Evolutionary conservation across 2,888 invertebrate species (phyloP), one percentile per base, ranked within the genome.

Genomic region (Lithophane socia): DNA sequence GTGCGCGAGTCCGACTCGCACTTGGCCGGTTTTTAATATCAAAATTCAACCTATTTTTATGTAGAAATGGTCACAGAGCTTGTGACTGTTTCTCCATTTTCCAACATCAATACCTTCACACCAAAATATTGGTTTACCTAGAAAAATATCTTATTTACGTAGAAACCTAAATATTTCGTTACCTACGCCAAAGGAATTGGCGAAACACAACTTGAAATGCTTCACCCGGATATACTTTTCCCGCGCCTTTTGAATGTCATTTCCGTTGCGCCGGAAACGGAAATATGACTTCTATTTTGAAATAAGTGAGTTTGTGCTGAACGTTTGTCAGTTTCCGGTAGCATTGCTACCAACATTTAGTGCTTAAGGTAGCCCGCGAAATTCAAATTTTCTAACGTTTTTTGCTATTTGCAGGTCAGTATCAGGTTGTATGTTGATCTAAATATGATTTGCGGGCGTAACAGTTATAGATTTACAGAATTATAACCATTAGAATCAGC

Each of bases 211-310:
- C 68, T 83, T 66, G 74, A 54, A 74, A 75, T 77, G 73, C 29
- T 64, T 44, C 54, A 61, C 7, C 71, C 79, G 86, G 87, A 83
- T 75, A 68, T 77, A 79, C 60, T 77, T 73, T 44, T 60, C 42
- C 81, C 67, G 73, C 42, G 75, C 75, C 73, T 79, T 86, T 79
- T 84, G 71, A 80, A 86, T 77, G 82, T 86, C 73, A 88, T 86
- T 86, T 88, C 87, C 87, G 75, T 73, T 67, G 60, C 68, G 16
- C 56, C 75, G 84, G 77, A 82, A 73, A 18, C 72, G 87, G 83
- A 82, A 79, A 88, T 88, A 81, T 73, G 81, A 75, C 77, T 80
- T 79, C 66, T 80, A 86, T 83, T 85, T 78, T 61, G 69, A 73
- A 80, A 83, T 77, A 86, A 78, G 49, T 47, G 72, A 83, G 81